Evolutionary conservation across 2,113 vertebrate species (phyloP).

Genomic region (Cyphomyrus discorhynchus): DNA sequence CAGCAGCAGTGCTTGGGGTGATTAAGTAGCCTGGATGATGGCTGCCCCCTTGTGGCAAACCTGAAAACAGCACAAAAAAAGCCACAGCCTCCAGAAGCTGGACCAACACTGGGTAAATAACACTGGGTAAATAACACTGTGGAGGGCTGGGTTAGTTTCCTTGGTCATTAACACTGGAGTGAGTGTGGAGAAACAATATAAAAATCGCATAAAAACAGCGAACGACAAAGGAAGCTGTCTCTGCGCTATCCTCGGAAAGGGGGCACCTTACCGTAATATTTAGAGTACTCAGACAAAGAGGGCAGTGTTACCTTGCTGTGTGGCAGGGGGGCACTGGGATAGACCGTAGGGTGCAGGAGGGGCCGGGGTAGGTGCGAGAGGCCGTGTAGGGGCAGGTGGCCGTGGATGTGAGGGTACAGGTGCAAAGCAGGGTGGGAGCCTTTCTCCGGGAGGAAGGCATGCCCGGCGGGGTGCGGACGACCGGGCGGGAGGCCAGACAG

Average conservation of each 20-base stretch:
- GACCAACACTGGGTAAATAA: neutral
- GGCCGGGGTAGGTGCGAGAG: slow-evolving; percentile 82
- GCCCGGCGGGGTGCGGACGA: slow-evolving; percentile 70
- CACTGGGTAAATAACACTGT: neutral
- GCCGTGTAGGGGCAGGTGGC: slow-evolving; percentile 87
- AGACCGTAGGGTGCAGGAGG: slow-evolving; percentile 84
- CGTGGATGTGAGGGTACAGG: slow-evolving; percentile 96
- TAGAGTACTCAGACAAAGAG: neutral
- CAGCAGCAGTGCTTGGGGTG: neutral
- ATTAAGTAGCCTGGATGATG: neutral
- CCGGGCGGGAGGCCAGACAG: slow-evolving; percentile 64
- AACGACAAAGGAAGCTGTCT: neutral
- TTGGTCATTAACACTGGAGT: neutral
- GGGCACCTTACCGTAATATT: neutral
- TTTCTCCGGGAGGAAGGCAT: slow-evolving; percentile 89
- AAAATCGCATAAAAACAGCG: neutral
- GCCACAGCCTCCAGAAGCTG: neutral
- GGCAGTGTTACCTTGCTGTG: slow-evolving; percentile 80
- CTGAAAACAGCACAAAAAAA: neutral
- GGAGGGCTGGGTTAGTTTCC: neutral
- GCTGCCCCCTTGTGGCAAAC: neutral
- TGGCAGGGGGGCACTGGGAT: slow-evolving; percentile 84
- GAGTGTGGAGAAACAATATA: neutral
- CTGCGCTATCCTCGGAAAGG: neutral
- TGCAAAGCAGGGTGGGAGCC: slow-evolving; percentile 85